Percentiles rank a stretch among this genome's conserved stretches.
phyloP scores from a whole-genome alignment of 37 sponge, comb jelly and placozoan species.

The Corticium candelabrum region DNA sequence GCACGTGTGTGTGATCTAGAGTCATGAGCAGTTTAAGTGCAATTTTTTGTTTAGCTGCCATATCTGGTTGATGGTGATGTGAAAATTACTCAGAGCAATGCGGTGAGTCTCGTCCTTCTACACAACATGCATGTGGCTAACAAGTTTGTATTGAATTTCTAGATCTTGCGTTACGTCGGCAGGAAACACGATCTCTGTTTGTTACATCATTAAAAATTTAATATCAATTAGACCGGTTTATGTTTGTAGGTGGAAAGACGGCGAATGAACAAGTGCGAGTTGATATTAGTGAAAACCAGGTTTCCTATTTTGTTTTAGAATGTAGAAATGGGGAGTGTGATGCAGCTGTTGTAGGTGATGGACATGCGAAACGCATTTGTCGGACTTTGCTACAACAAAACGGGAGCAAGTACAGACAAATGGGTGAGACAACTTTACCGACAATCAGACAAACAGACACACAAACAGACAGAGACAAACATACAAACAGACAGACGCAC shows the following conservation, averaged over 20 bases:
- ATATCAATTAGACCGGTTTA: neutral
- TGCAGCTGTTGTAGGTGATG: neutral
- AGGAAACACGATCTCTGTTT: constrained; percentile 42
- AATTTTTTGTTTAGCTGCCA: constrained; percentile 63
- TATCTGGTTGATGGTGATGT: constrained; percentile 83
- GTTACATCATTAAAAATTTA: neutral
- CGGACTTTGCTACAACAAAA: constrained; percentile 7
- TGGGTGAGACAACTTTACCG: no score
- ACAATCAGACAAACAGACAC: no score
- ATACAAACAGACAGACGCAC: no score
- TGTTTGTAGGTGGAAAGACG: neutral
- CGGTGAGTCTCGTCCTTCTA: no score
- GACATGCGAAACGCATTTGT: constrained; percentile 9
- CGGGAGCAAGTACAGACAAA: no score
- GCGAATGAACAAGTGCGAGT: neutral
- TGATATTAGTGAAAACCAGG: neutral
- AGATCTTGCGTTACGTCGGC: constrained; percentile 52
- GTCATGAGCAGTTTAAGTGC: no score
- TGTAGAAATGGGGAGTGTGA: neutral
- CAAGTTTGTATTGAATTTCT: no score
- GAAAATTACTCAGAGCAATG: constrained; percentile 65
- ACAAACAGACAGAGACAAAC: no score
- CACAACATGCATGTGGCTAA: no score
- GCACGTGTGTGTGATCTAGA: no score
- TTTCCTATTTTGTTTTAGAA: neutral